Conservation (phyloP, 30 jellyfish, hydroid and myxozoan genomes). For the Chironex yamaguchii region DNA sequence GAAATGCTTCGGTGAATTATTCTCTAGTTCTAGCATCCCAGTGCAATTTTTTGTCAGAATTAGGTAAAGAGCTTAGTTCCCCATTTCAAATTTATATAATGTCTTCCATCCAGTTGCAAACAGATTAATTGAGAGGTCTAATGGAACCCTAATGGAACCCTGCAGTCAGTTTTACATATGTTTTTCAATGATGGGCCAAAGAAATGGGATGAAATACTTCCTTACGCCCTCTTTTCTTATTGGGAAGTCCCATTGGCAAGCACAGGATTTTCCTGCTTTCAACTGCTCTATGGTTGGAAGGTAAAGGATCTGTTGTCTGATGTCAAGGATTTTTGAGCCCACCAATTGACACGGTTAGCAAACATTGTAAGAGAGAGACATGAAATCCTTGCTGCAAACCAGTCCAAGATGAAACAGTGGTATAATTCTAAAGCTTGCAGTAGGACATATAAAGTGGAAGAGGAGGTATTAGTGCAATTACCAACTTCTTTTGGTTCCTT, state of each 20-base stretch:
- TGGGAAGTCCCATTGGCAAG: constrained; percentile 28
- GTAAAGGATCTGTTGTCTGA: constrained; percentile 31
- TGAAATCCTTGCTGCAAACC: too few species aligned
- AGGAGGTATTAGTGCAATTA: constrained; percentile 13
- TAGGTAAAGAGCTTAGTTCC: background rate
- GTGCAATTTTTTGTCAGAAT: background rate
- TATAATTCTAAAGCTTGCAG: background rate
- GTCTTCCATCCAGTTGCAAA: constrained; percentile 31
- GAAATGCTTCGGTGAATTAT: background rate
- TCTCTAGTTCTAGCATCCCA: constrained; percentile 10
- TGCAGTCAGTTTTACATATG: background rate
- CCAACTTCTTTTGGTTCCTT: background rate
- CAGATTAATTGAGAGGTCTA: constrained; percentile 7
- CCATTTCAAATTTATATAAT: background rate
- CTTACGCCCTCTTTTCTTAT: constrained; percentile 18
- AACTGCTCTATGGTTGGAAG: constrained; percentile 25
- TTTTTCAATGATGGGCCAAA: too few species aligned
- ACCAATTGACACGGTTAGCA: too few species aligned
- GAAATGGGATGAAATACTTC: constrained; percentile 19
- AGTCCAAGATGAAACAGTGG: background rate
- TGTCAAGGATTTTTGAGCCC: too few species aligned
- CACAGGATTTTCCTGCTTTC: constrained; percentile 52
- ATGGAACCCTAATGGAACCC: too few species aligned
- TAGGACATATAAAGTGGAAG: constrained; percentile 20
- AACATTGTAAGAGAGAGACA: too few species aligned